phyloP scores from a whole-genome alignment of 2,113 vertebrate genomes.

The Tympanuchus pallidicinctus region DNA sequence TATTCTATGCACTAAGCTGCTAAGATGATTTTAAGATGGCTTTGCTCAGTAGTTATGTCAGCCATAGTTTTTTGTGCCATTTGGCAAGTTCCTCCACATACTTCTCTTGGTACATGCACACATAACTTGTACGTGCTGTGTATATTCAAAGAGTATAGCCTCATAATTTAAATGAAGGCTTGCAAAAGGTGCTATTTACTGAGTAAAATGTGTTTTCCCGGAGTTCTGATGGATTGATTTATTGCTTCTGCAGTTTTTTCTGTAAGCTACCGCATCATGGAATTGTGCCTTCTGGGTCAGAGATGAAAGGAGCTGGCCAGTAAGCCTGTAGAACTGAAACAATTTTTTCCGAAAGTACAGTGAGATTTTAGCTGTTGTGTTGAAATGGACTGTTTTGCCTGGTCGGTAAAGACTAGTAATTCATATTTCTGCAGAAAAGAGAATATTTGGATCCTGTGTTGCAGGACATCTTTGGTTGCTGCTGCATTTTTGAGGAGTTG shows the following conservation, averaged over 20 bases:
- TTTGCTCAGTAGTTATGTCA: neutral
- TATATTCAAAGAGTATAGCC: neutral
- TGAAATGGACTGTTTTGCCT: constrained; percentile 8
- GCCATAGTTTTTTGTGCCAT: accelerated
- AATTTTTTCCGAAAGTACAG: neutral
- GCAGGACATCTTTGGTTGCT: neutral
- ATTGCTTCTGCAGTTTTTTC: neutral
- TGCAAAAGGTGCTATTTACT: neutral
- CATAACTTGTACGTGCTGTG: accelerated
- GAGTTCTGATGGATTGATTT: neutral
- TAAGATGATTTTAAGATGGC: neutral
- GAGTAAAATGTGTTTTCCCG: neutral
- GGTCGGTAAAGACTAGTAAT: neutral
- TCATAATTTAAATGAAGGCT: neutral
- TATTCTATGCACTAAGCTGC: neutral
- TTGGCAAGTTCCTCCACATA: neutral
- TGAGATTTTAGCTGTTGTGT: neutral
- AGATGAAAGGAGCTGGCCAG: constrained; percentile 56
- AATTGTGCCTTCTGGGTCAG: constrained; percentile 50
- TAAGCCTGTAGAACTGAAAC: neutral
- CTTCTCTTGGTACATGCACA: accelerated
- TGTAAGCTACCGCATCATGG: neutral
- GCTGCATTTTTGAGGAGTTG: neutral
- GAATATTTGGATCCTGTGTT: neutral
- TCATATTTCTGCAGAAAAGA: neutral